A percentile compares a stretch with the other conserved stretches of the same genome.
Evolutionary conservation across 2,797 vertebrate genomes (phyloP).

Genomic region (Acipenser transmontanus): DNA sequence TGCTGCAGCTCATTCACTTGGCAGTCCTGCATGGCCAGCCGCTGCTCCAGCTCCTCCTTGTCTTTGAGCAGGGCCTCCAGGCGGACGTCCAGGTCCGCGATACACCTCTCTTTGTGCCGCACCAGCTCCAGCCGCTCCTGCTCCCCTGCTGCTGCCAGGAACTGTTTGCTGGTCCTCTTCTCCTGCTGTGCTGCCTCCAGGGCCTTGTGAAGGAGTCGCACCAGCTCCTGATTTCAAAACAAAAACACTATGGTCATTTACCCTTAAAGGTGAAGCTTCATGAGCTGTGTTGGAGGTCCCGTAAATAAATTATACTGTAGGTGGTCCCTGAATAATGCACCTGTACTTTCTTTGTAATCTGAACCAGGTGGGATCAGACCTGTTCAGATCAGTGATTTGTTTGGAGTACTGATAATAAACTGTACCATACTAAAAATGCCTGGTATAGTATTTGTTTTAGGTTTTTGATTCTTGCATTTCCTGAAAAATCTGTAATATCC

Average conservation of each 20-base stretch:
- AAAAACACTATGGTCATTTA: background rate
- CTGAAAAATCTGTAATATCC: no score
- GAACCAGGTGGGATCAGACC: no score
- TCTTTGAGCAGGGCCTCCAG: slow-evolving; percentile 58
- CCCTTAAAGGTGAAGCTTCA: no score
- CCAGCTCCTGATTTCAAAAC: slow-evolving; percentile 69
- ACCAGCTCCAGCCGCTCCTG: slow-evolving; percentile 80
- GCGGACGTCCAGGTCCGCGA: slow-evolving; percentile 51
- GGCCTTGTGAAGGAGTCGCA: slow-evolving; percentile 81
- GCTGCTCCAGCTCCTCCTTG: slow-evolving; percentile 49
- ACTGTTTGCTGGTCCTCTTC: slow-evolving; percentile 72
- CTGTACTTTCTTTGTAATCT: no score
- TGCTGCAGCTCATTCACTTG: slow-evolving; percentile 64
- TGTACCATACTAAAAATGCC: no score
- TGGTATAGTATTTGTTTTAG: no score
- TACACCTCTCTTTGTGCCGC: slow-evolving; percentile 77
- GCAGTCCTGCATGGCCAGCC: slow-evolving; percentile 48
- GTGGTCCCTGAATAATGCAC: no score
- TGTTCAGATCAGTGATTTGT: no score
- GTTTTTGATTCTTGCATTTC: no score
- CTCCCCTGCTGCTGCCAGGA: slow-evolving; percentile 64
- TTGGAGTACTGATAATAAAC: no score
- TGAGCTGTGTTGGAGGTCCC: no score
- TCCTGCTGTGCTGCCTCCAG: slow-evolving; percentile 85
- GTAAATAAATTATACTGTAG: no score